Conservation (phyloP, 2,888 invertebrate genomes). For the Rhopalosiphum nymphaeae region DNA sequence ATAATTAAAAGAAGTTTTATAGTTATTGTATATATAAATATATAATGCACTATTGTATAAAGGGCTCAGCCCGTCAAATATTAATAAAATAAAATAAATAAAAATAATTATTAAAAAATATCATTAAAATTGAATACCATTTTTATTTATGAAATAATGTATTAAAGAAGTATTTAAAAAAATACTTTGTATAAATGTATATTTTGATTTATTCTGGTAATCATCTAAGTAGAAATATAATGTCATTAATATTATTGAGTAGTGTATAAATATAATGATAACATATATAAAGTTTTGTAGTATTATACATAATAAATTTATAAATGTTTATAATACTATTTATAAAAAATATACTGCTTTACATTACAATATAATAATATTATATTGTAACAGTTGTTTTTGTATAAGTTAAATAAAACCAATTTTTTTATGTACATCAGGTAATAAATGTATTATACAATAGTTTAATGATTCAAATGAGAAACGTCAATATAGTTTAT, state of each 20-base stretch:
- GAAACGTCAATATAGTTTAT: background rate
- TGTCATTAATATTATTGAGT: background rate
- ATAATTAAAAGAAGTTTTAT: no score
- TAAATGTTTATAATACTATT: background rate
- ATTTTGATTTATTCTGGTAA: background rate
- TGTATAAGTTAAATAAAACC: background rate
- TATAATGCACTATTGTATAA: no score
- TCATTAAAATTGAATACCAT: background rate
- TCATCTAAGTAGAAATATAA: background rate
- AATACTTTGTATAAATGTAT: background rate
- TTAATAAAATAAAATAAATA: no score
- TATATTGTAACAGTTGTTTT: background rate
- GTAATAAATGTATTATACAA: background rate
- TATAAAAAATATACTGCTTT: background rate
- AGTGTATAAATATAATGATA: background rate
- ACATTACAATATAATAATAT: background rate
- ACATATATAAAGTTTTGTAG: background rate
- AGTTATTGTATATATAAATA: no score
- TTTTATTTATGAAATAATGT: background rate
- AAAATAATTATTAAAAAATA: background rate
- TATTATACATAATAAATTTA: background rate
- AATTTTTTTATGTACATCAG: background rate
- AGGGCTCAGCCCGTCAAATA: no score
- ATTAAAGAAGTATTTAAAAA: background rate
- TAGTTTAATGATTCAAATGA: background rate